Evolutionary conservation across 2,113 vertebrate genomes (phyloP).

Genomic region (Struthio camelus): DNA sequence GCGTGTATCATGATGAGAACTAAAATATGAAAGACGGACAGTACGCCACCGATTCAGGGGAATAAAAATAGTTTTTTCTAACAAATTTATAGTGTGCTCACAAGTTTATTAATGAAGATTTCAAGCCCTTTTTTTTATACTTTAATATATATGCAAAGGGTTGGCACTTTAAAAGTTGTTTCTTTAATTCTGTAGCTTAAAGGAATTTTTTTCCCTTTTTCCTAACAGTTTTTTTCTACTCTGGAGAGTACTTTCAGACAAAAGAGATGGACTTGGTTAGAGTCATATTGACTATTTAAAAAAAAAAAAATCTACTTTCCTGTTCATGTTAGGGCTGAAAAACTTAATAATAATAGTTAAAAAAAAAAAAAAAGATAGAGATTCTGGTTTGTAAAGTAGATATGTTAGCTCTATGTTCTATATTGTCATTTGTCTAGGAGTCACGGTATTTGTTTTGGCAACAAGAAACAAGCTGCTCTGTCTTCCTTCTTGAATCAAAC

Average conservation of each 20-base stretch:
- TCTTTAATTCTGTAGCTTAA: neutral
- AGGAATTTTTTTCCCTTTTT: neutral
- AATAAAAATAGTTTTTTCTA: neutral
- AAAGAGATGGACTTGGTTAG: neutral
- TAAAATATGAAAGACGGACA: neutral
- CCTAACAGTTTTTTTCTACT: neutral
- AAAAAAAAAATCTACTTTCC: neutral
- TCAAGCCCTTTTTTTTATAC: neutral
- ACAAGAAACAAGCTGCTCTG: neutral
- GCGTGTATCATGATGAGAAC: neutral
- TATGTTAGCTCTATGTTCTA: fast-evolving
- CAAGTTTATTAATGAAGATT: neutral
- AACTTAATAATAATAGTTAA: neutral
- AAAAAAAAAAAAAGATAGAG: neutral
- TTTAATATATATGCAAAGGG: neutral
- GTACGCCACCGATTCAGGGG: fast-evolving
- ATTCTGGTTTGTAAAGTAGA: neutral
- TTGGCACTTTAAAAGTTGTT: neutral
- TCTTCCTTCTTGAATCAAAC: neutral
- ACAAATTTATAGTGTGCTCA: neutral
- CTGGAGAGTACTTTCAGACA: neutral
- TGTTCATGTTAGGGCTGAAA: neutral
- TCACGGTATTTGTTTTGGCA: neutral
- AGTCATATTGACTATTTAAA: neutral
- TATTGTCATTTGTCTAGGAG: neutral